Base-by-base conservation (phyloP, 2,888 invertebrate genomes). In the Ophioninae sp. region DNA sequence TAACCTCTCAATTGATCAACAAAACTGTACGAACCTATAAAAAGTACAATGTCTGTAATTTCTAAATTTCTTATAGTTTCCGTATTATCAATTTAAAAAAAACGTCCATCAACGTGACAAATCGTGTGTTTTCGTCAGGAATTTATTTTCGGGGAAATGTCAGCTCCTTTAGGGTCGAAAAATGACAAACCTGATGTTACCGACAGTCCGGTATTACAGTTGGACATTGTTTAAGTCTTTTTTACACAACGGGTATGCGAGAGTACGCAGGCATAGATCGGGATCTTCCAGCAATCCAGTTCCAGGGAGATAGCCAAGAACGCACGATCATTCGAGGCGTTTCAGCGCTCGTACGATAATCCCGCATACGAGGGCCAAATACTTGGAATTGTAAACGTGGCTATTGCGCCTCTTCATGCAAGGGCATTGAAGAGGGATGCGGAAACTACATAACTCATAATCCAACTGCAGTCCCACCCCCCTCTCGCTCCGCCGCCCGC, bases 381-480 rank as follows among this genome's bases (percentile, higher is more conserved):
- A 87, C 86, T 85, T 86, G 83, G 85, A 86, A 89, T 89, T 88
- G 89, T 88, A 85, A 88, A 88, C 89, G 87, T 86, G 85, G 84
- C 85, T 80, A 62, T 74, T 80, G 74, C 74, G 61, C 61, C 67
- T 62, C 41, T 65, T 68, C 79, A 59, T 30, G 10, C 39, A 50
- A 50, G 10, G 21, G 30, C 74, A 39, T 65, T 75, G 64, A 56
- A 75, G 64, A 75, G 74, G 50, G 20, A 68, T 69, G 68, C 68
- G 61, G 37, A 56, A 67, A 64, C 30, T 17, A 23, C 37, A 37
- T 23, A 37, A 57, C 64, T 65, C 56, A 75, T 65, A 64, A 75
- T 65, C 37, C 74, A 44, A 30, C 30, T 30, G 30, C 30, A 30
- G 30, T 3, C 30, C 30, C 30, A 1, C 30, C 30, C 30, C 30